A percentile compares a stretch with the other conserved stretches of the same genome.
phyloP scores from a whole-genome alignment of 2,113 vertebrate genomes.

The Lepidothrix coronata region DNA sequence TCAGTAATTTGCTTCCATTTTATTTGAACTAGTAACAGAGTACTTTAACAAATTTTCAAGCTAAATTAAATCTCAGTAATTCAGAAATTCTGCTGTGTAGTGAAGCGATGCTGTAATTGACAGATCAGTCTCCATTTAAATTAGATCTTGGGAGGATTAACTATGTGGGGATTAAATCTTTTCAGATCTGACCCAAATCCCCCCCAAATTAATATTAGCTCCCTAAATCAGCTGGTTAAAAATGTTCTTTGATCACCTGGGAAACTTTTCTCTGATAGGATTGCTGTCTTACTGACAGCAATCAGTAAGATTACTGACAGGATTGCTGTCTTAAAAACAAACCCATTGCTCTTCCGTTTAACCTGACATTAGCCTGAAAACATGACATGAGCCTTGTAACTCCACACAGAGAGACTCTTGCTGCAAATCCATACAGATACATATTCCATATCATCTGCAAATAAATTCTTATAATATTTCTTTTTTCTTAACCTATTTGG shows the following conservation, averaged over 20 bases:
- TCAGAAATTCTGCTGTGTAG: constrained; percentile 3
- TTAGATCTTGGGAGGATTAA: constrained; percentile 32
- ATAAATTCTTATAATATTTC: neutral
- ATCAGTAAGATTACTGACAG: neutral
- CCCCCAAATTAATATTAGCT: neutral
- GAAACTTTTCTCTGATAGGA: neutral
- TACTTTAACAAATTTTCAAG: constrained; percentile 39
- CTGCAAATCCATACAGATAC: neutral
- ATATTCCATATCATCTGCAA: neutral
- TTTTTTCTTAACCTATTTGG: neutral
- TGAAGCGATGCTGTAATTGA: constrained; percentile 29
- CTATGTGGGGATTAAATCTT: constrained; percentile 38
- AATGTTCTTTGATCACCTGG: constrained; percentile 41
- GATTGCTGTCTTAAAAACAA: neutral
- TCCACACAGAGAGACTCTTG: neutral
- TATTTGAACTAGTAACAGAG: neutral
- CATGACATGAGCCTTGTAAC: neutral
- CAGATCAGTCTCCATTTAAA: constrained; percentile 41
- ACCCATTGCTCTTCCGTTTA: neutral
- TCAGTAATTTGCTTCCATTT: neutral
- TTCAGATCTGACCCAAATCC: constrained; percentile 52
- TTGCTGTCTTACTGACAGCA: neutral
- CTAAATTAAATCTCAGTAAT: constrained; percentile 37
- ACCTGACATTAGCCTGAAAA: neutral
- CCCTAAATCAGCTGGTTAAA: constrained; percentile 2